A percentile compares a stretch with the other conserved stretches of the same genome.
phyloP scores from a whole-genome alignment of 2,888 invertebrate species.

The Lumbricus terrestris region DNA sequence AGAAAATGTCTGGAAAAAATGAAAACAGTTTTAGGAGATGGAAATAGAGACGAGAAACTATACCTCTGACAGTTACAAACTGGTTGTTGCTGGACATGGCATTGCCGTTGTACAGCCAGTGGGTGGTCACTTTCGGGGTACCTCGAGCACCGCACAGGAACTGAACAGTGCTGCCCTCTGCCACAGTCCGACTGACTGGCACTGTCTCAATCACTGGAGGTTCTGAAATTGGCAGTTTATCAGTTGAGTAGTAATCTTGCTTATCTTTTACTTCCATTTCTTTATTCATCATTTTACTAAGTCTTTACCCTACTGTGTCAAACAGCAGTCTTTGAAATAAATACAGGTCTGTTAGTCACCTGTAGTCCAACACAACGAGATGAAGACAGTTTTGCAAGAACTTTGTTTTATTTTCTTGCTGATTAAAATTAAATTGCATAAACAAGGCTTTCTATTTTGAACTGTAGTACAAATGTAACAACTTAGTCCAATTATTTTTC shows the following conservation, averaged over 20 bases:
- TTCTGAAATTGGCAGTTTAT: not conserved
- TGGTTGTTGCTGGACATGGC: not conserved
- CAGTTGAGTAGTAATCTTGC: not conserved
- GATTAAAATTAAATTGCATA: too few relatives aligned
- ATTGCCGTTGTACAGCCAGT: slow-evolving; percentile 5
- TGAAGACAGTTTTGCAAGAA: too few relatives aligned
- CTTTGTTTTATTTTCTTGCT: too few relatives aligned
- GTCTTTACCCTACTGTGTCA: not conserved
- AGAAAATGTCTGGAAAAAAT: too few relatives aligned
- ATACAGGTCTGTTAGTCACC: not conserved
- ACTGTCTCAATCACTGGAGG: slow-evolving; percentile 3
- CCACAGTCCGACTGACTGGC: not conserved
- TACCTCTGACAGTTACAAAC: slow-evolving; percentile 9
- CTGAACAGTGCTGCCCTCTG: slow-evolving; percentile 11
- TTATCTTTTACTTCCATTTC: not conserved
- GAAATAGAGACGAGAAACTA: not conserved
- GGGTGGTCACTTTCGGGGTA: not conserved
- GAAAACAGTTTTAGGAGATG: not conserved
- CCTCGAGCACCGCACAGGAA: not conserved
- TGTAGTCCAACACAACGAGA: not conserved
- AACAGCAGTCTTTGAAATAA: not conserved
- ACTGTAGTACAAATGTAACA: too few relatives aligned
- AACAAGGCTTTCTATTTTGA: too few relatives aligned
- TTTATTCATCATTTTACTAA: not conserved
- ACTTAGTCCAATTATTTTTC: too few relatives aligned